phyloP scores from a whole-genome alignment of 2,113 vertebrate genomes.

The Scomber japonicus region DNA sequence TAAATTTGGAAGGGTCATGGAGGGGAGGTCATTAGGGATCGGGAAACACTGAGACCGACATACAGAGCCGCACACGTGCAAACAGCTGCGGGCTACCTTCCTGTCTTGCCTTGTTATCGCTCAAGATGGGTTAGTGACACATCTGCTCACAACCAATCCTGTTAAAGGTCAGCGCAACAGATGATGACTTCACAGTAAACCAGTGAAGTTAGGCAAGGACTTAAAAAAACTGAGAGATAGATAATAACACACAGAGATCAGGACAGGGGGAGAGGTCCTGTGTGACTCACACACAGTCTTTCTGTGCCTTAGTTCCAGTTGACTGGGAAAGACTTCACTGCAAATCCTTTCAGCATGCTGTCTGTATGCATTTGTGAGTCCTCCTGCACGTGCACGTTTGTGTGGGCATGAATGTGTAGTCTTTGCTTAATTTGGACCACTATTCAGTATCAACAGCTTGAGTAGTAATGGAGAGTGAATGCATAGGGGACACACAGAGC shows the following conservation, averaged over 20 bases:
- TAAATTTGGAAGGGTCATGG: conserved; percentile 2
- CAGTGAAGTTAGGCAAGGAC: conserved; percentile 34
- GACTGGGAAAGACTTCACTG: conserved; percentile 41
- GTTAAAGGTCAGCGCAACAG: conserved; percentile 67
- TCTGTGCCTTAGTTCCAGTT: conserved; percentile 63
- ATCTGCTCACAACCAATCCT: conserved; percentile 60
- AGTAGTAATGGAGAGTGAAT: conserved; percentile 24
- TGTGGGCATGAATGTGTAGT: conserved; percentile 2
- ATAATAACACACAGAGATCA: conserved; percentile 24
- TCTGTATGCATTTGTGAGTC: conserved; percentile 52
- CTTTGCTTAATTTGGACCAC: conserved; percentile 41
- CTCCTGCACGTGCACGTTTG: conserved; percentile 1
- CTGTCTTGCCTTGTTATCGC: conserved; percentile 53
- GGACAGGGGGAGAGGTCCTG: conserved; percentile 21
- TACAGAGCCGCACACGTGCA: conserved; percentile 43
- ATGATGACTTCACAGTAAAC: conserved; percentile 51
- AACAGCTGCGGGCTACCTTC: conserved; percentile 45
- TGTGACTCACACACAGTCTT: conserved; percentile 68
- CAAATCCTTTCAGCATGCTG: conserved; percentile 48
- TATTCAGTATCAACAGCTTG: conserved; percentile 36
- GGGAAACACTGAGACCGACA: conserved; percentile 44
- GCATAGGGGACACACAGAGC: conserved; percentile 6
- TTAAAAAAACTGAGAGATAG: conserved; percentile 21
- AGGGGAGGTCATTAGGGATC: conserved; percentile 14
- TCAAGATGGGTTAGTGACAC: conserved; percentile 61